Base-by-base conservation (phyloP, 2,888 invertebrate species). In the Gibbula magus region DNA sequence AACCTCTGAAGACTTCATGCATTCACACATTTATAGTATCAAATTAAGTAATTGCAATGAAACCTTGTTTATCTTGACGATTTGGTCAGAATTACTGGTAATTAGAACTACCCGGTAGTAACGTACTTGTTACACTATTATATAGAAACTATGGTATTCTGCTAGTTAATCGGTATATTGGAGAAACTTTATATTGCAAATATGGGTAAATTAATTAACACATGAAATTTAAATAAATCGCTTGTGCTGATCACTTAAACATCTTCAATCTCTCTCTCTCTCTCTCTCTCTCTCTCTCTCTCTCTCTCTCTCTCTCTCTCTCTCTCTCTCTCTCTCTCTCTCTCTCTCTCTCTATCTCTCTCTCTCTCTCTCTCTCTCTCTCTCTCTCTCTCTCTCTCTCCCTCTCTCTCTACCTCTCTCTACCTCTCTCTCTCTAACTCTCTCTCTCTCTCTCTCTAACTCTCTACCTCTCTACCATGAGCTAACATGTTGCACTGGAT, bases 321-420 rank as follows among this genome's bases (percentile, higher is more conserved):
- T 79, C 70, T 76, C 79, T 54, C 80, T 78, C 74, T 79, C 77
- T 81, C 78, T 70, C 85, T 80, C 35, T 73, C 82, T 79, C 66
- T 67, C 61, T 51, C 74, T 81, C 61, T 73, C 54, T 61, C 81
- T 76, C 75, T 82, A 74, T 73, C 78, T 79, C 81, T 81, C 61
- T 79, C 82, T 61, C 75, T 51, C 77, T 79, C 77, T 79, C 66
- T 78, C 82, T 81, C 82, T 77, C 74, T 76, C 78, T 77, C 77
- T 78, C 73, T 77, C 78, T 82, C 79, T 81, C 81, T 80, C 81
- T 83, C 82, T 80, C 83, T 66, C 84, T 86, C 85, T 86, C 86
- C 87, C 87, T 89, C 86, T 88, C 86, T 85, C 84, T 88, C 86
- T 84, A 20, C 67, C 79, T 67, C 52, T 75, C 51, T 45, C 53